Base-by-base conservation (phyloP, 1,140 invertebrate species). In the Scaptomyza montana region DNA sequence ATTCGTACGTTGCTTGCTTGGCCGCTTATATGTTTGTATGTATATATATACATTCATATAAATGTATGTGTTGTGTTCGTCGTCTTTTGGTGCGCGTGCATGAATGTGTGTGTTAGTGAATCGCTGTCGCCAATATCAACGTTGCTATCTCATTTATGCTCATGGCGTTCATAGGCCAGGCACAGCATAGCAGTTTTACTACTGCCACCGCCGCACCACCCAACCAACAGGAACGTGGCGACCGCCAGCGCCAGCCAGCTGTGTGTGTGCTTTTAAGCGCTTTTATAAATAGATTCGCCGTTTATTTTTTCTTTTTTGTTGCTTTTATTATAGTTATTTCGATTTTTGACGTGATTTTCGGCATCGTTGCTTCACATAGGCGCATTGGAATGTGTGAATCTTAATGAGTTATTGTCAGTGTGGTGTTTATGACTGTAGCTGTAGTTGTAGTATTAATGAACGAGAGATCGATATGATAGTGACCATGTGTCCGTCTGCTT, bases 281-380 rank as follows among this genome's bases (percentile, higher is more conserved):
- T 84, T 85, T 89, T 89, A 89, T 72, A 89, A 89, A 89, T 89
- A 89, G 84, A 89, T 79, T 89, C 55, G 72, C 64, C 55, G 45
- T 55, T 71, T 80, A 77, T 64, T 60, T 71, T 66, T 68, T 60
- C 74, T 57, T 86, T 89, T 71, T 82, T 87, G 55, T 81, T 87
- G 82, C 64, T 74, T 81, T 87, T 76, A 86, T 81, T 77, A 81
- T 78, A 87, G 86, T 84, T 84, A 84, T 84, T 81, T 82, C 66
- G 75, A 77, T 80, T 77, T 82, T 85, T 78, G 79, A 79, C 69
- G 70, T 66, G 70, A 68, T 73, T 73, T 73, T 73, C 69, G 69
- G 63, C 68, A 71, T 70, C 61, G 53, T 49, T 59, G 68, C 36
- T 57, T 71, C 62, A 41, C 68, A 66, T 66, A 71, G 46, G 47